phyloP scores from a whole-genome alignment of 2,888 invertebrate genomes.

The Caenorhabditis sp. region DNA sequence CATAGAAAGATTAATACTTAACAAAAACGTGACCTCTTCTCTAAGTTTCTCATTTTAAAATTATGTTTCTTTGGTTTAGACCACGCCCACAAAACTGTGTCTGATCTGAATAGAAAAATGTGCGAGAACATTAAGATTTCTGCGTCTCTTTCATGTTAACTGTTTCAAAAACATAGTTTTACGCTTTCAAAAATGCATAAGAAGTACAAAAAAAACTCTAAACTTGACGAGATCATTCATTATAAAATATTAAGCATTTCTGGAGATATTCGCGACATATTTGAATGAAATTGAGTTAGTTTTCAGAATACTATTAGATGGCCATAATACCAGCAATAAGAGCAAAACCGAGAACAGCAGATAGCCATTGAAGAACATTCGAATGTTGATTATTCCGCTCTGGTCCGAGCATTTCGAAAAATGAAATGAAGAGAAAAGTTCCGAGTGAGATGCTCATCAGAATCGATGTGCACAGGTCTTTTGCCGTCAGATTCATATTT shows the following conservation, averaged over 20 bases:
- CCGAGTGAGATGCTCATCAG: slow-evolving; percentile 53
- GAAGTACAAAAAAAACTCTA: too few species aligned
- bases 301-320: slow-evolving; percentile 11
- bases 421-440: slow-evolving; percentile 58
- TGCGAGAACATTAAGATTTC: too few species aligned
- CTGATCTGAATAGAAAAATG: too few species aligned
- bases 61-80: too few species aligned
- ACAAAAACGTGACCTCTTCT: too few species aligned
- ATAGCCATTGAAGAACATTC: slow-evolving; percentile 50
- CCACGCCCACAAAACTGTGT: too few species aligned
- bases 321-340: slow-evolving; percentile 41
- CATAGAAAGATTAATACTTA: too few species aligned
- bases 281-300: not conserved
- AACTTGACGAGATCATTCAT: not conserved
- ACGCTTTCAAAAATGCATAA: too few species aligned
- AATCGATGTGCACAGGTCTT: slow-evolving; percentile 41
- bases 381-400: slow-evolving; percentile 48
- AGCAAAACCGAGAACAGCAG: slow-evolving; percentile 44
- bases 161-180: too few species aligned
- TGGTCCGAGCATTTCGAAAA: slow-evolving; percentile 58
- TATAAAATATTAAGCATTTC: not conserved
- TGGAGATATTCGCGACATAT: not conserved
- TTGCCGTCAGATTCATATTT: slow-evolving; percentile 32
- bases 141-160: too few species aligned
- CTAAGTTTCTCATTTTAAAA: too few species aligned